Percentiles rank a stretch among this genome's conserved stretches.
Conservation (phyloP, 2,113 vertebrate species). For the Talpa occidentalis region DNA sequence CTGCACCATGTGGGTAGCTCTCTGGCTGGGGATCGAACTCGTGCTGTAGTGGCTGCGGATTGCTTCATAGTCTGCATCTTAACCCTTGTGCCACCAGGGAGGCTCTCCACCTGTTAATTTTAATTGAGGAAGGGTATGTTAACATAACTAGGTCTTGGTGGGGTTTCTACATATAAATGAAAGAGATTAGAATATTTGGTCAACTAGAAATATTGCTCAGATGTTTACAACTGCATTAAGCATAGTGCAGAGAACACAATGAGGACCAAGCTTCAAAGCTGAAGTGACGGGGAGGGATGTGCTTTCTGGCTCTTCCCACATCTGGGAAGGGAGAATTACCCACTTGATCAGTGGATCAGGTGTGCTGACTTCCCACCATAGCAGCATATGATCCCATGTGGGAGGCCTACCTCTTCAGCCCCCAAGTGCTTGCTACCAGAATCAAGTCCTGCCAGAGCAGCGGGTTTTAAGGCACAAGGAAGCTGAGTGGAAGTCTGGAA, state of each 20-base stretch:
- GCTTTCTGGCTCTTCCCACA: neutral
- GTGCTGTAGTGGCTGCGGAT: no score
- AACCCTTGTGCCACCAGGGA: no score
- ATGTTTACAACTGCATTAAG: constrained; percentile 80
- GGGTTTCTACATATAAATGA: constrained; percentile 87
- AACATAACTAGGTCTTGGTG: no score
- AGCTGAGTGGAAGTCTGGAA: constrained; percentile 70
- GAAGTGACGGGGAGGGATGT: constrained; percentile 38
- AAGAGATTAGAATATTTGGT: constrained; percentile 89
- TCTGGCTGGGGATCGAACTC: no score
- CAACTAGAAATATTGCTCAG: constrained; percentile 85
- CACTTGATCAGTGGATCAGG: constrained; percentile 53
- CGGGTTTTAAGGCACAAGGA: constrained; percentile 86
- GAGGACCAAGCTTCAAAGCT: constrained; percentile 81
- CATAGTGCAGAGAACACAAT: constrained; percentile 81
- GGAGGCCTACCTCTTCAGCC: neutral
- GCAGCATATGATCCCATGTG: neutral
- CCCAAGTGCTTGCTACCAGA: neutral
- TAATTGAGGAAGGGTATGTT: no score
- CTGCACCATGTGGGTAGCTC: no score
- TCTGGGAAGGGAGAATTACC: neutral
- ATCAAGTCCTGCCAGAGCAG: neutral
- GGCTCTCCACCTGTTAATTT: no score
- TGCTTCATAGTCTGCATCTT: no score
- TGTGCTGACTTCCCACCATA: constrained; percentile 30